Conservation (phyloP, 1,140 invertebrate genomes). For the Drosophila biarmipes region DNA sequence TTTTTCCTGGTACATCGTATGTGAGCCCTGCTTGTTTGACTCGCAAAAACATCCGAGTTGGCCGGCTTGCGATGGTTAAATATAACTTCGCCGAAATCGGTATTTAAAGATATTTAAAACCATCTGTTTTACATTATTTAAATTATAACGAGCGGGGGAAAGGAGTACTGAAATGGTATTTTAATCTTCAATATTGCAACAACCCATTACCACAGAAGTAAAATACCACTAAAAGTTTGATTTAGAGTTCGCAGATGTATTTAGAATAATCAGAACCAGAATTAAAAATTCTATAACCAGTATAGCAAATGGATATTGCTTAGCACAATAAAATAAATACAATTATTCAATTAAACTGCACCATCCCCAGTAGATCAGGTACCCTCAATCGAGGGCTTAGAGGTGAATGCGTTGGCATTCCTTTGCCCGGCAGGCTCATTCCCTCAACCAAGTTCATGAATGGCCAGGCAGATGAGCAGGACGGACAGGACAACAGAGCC, state of each 20-base stretch:
- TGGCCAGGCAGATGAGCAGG: slow-evolving; percentile 33
- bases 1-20: slow-evolving; percentile 37
- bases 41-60: slow-evolving; percentile 13
- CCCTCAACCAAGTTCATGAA: slow-evolving; percentile 41
- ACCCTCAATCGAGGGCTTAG: slow-evolving; percentile 23
- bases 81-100: not conserved
- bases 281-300: too few relatives aligned
- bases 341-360: slow-evolving; percentile 23
- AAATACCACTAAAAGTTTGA: too few relatives aligned
- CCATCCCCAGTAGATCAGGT: slow-evolving; percentile 5
- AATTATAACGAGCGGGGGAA: too few relatives aligned
- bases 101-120: not conserved
- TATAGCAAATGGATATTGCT: not conserved
- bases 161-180: too few relatives aligned
- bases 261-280: too few relatives aligned
- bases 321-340: too few relatives aligned
- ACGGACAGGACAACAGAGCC: slow-evolving; percentile 28
- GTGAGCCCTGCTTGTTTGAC: slow-evolving; percentile 24
- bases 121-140: too few relatives aligned
- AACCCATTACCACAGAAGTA: too few relatives aligned
- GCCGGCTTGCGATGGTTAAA: not conserved
- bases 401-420: slow-evolving; percentile 14
- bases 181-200: too few relatives aligned
- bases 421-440: slow-evolving; percentile 44
- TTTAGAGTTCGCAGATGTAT: too few relatives aligned